phyloP scores from a whole-genome alignment of 2,113 vertebrate genomes.

The Natator depressus region DNA sequence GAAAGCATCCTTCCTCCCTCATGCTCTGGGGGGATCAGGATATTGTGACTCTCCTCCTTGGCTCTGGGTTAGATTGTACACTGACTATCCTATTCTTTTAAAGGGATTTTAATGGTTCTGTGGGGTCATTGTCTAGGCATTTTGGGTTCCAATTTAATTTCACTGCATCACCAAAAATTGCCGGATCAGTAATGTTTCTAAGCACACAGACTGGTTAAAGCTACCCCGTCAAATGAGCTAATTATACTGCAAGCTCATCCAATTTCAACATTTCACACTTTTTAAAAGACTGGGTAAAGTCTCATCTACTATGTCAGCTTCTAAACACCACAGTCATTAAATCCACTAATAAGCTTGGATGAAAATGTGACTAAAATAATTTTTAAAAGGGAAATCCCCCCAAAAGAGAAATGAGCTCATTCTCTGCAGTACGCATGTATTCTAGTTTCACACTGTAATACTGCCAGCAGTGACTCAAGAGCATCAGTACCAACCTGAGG shows the following conservation, averaged over 20 bases:
- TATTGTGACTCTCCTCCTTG: not conserved
- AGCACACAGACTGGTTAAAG: slow-evolving; percentile 26
- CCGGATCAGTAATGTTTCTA: slow-evolving; percentile 28
- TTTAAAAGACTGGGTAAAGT: slow-evolving; percentile 27
- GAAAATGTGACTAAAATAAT: slow-evolving; percentile 41
- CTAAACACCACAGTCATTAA: slow-evolving; percentile 25
- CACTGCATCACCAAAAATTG: not conserved
- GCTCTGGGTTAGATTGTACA: not conserved
- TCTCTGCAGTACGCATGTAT: not conserved
- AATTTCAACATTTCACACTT: slow-evolving; percentile 64
- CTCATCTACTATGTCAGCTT: slow-evolving; percentile 41
- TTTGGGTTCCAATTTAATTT: slow-evolving; percentile 22
- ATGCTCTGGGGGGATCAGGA: not conserved
- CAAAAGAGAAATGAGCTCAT: not conserved
- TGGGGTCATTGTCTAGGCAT: not conserved
- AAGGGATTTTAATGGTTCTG: not conserved
- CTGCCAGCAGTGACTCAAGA: not conserved
- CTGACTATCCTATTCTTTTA: not conserved
- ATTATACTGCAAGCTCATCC: slow-evolving; percentile 35
- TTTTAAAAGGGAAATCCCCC: slow-evolving; percentile 18
- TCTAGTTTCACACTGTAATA: not conserved
- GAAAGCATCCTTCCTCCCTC: not conserved
- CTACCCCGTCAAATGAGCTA: slow-evolving; percentile 48
- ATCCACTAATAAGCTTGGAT: slow-evolving; percentile 35
- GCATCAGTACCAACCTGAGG: not conserved